phyloP scores from a whole-genome alignment of 2,888 invertebrate genomes.

The Himalopsyche japonica region DNA sequence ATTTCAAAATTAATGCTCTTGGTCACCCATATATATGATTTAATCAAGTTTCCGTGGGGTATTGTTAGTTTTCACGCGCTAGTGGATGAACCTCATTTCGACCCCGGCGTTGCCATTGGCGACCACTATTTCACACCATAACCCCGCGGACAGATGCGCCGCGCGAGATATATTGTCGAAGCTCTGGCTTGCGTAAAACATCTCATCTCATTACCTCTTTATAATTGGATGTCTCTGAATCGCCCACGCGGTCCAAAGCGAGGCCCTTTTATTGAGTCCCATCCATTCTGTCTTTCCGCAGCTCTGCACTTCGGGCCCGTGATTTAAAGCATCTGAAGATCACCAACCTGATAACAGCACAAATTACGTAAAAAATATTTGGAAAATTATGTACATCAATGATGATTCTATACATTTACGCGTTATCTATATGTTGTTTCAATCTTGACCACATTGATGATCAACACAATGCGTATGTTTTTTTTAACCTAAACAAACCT shows the following conservation, averaged over 20 bases:
- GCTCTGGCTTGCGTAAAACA: constrained; percentile 20
- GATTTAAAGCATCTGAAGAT: neutral
- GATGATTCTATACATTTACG: no score
- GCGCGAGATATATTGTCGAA: constrained; percentile 27
- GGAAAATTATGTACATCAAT: no score
- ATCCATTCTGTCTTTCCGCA: neutral
- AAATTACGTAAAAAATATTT: no score
- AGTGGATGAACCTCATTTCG: neutral
- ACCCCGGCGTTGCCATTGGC: neutral
- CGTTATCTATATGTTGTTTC: no score
- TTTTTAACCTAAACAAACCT: no score
- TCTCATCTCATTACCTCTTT: constrained; percentile 34
- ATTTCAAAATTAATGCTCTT: no score
- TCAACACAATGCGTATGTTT: no score
- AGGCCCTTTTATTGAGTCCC: neutral
- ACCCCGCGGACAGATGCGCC: constrained; percentile 27
- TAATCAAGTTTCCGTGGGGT: no score
- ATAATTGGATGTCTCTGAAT: constrained; percentile 35
- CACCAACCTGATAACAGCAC: neutral
- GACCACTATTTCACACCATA: neutral
- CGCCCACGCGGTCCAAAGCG: constrained; percentile 17
- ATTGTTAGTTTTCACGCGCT: neutral
- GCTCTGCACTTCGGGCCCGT: neutral
- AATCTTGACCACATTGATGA: no score
- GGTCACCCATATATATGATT: no score